Percentiles rank a stretch among this genome's conserved stretches.
These are phyloP conservation scores for Athene cunicularia DNA, from an alignment of 2,113 vertebrate species.

Conservation along the genomic window DNA sequence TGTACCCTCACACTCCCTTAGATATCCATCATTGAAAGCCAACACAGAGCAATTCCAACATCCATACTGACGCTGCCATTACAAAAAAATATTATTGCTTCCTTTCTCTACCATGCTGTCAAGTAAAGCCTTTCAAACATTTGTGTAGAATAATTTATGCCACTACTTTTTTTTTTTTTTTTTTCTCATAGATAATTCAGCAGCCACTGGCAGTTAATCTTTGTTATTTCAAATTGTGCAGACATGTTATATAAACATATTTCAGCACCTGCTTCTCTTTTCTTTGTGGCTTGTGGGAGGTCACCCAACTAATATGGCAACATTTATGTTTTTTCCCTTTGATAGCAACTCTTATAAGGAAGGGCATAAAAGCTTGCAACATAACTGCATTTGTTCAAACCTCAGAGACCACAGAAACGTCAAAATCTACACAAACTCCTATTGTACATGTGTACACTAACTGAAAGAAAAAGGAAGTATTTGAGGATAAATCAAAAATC, in stretches of 20 bases:
- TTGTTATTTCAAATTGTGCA: neutral
- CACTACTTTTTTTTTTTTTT: neutral
- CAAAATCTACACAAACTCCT: neutral
- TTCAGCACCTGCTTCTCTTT: neutral
- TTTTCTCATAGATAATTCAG: neutral
- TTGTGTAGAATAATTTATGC: neutral
- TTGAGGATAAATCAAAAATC: neutral
- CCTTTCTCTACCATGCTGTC: neutral
- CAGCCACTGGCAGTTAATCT: neutral
- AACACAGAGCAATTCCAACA: neutral
- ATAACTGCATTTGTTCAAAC: neutral
- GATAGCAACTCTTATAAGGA: neutral
- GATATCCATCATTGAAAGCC: neutral
- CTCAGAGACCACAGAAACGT: neutral
- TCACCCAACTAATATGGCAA: neutral
- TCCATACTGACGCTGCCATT: neutral
- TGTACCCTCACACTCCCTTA: neutral
- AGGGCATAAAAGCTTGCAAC: neutral
- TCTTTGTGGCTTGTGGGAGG: neutral
- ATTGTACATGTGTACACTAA: fast-evolving
- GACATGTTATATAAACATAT: neutral
- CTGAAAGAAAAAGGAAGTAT: neutral
- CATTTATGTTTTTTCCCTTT: neutral
- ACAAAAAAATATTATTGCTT: neutral
- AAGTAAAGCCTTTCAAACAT: neutral